Base-by-base conservation (phyloP, 2,888 invertebrate genomes). In the Zaprionus lineosus region DNA sequence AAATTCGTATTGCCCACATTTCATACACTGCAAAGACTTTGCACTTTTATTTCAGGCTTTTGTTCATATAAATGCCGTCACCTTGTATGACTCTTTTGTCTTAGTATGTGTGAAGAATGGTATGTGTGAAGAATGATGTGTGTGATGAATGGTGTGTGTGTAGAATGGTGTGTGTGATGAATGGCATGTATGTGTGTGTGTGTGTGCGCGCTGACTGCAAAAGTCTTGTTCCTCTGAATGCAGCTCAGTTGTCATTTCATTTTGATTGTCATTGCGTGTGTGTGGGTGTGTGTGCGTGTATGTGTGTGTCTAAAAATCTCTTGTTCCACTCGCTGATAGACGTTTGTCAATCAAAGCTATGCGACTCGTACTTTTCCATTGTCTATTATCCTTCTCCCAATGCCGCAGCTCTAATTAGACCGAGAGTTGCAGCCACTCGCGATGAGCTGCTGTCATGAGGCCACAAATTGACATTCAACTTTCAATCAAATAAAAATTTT, bases 301-400 rank as follows among this genome's bases (percentile, higher is more conserved):
- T n/a, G n/a, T n/a, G n/a, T n/a, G n/a, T n/a, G n/a, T n/a, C n/a
- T n/a, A n/a, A n/a, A n/a, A n/a, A n/a, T n/a, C 8, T 19, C 15
- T 29, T 18, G n/a, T n/a, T 12, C 6, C 36, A 8, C 16, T 21
- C 7, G 9, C 40, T 77, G 75, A 86, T 82, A 69, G 84, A 84
- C 72, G 68, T 68, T 79, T 84, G 87, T 78, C 85, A 86, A 86
- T 86, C 85, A 82, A 75, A 74, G 74, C 79, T 68, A 69, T 84
- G 71, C 41, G 43, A 11, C 53, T 58, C 44, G 39, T 50, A 41
- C 26, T 61, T 37, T 52, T 28, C 36, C 50, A 36, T 79, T 79
- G 77, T 71, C 55, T 58, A 55, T 59, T 69, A 70, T 77, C 44
- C 19, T 24, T 2, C 31, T 46, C 14, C 53, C 40, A 39, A 47